Percentiles rank a stretch among this genome's conserved stretches.
phyloP scores from a whole-genome alignment of 2,113 vertebrate species.

The Pteronura brasiliensis region DNA sequence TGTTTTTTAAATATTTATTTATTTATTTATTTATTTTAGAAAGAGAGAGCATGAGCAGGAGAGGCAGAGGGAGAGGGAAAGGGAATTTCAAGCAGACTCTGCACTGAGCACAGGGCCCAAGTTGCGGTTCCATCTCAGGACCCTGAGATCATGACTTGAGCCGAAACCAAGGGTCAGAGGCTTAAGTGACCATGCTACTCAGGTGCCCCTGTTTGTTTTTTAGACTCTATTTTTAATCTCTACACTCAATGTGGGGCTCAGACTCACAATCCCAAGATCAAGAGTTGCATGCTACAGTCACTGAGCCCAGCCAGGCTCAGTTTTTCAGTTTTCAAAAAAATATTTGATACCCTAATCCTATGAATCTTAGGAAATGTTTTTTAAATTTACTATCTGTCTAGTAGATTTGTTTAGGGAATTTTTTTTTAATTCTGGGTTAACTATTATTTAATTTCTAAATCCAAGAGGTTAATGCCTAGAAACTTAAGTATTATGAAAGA shows the following conservation, averaged over 20 bases:
- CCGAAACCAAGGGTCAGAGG: not conserved
- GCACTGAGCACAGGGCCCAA: not conserved
- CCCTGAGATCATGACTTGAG: not conserved
- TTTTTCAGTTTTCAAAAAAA: not conserved
- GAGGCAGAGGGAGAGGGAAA: not conserved
- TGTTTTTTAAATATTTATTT: not conserved
- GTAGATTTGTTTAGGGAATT: not conserved
- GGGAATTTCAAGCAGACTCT: not conserved
- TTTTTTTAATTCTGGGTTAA: conserved; percentile 8
- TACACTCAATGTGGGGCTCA: not conserved
- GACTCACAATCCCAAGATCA: not conserved
- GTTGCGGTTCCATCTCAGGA: not conserved
- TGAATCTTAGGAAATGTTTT: not conserved
- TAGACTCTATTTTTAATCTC: not conserved
- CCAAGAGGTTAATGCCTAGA: not conserved
- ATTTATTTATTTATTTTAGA: not conserved
- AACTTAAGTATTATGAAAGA: conserved; percentile 55
- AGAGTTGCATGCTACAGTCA: not conserved
- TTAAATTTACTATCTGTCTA: not conserved
- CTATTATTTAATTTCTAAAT: conserved; percentile 40
- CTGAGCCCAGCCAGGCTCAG: not conserved
- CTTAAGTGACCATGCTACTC: not conserved
- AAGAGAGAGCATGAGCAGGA: not conserved
- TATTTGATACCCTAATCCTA: not conserved
- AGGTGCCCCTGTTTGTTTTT: not conserved